Base-by-base conservation (phyloP, 1,140 invertebrate species). In the Papilio machaon region DNA sequence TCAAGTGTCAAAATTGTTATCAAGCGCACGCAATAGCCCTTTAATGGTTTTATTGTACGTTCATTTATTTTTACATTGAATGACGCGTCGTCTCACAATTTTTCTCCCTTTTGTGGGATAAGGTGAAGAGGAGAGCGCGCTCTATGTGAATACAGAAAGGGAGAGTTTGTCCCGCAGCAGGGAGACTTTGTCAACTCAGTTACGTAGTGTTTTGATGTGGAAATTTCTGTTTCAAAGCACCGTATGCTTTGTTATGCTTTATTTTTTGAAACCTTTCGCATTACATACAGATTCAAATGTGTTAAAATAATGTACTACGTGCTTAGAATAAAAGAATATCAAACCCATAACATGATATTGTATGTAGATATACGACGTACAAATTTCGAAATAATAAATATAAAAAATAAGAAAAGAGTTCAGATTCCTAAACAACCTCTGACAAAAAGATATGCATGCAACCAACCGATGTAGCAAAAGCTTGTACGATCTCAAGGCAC, bases 1-100 rank as follows among this genome's bases (percentile, higher is more conserved):
- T 91, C 87, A 89, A 84, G 86, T 88, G 86, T 90, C 86, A 88
- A 85, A 89, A 90, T 92, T 89, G 89, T 81, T 85, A 85, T 85
- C 77, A 82, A 83, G 84, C 85, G 84, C 86, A 82, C 86, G 82
- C 84, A 85, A 82, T 82, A 80, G 64, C 81, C 49, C 80, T 84
- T 86, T 85, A 90, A 87, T 81, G 84, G 17, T 82, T 84, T 85
- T 89, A 87, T 88, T 88, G 88, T 85, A 84, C 74, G 84, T 73
- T 78, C 79, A 90, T 91, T 91, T 87, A 91, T 88, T 84, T 85
- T 84, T 84, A 85, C 89, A 90, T 89, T 89, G 87, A 90, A 84
- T 67, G 84, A 79, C 49, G 52, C 84, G 85, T 84, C 86, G 86
- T 87, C 87, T 89, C 81, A 87, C 85, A 89, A 87, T 90, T 90